phyloP scores from a whole-genome alignment of 2,888 invertebrate genomes.

The Maniola hyperantus region DNA sequence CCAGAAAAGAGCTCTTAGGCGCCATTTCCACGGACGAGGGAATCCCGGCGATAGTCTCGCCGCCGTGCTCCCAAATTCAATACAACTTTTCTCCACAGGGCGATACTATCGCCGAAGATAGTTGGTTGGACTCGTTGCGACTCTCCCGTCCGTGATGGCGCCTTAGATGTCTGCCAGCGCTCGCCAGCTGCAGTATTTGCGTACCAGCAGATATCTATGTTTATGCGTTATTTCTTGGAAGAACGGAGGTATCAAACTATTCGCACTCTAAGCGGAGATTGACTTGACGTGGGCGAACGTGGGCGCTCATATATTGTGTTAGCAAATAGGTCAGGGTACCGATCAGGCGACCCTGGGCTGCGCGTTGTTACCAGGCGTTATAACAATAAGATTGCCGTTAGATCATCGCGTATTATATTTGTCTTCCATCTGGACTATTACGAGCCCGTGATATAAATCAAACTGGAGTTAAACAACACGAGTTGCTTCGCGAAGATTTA shows the following conservation, averaged over 20 bases:
- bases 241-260: conserved; percentile 47
- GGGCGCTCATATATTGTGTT: conserved; percentile 68
- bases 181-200: neutral
- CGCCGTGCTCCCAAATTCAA: too few species aligned
- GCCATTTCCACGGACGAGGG: too few species aligned
- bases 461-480: too few species aligned
- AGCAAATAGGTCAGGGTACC: conserved; percentile 72
- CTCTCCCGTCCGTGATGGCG: too few species aligned
- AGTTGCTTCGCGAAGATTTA: too few species aligned
- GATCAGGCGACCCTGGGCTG: conserved; percentile 37
- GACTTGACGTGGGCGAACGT: conserved; percentile 64
- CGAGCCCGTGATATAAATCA: too few species aligned
- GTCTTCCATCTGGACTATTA: neutral
- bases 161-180: neutral
- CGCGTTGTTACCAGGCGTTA: conserved; percentile 34
- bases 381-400: conserved; percentile 26
- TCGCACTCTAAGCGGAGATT: conserved; percentile 50
- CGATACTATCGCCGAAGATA: too few species aligned
- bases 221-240: conserved; percentile 47
- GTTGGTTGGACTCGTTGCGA: too few species aligned
- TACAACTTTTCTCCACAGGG: too few species aligned
- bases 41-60: too few species aligned
- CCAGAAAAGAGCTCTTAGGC: too few species aligned
- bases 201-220: conserved; percentile 13
- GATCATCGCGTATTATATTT: conserved; percentile 26